Conservation (phyloP, 1,140 invertebrate genomes). For the Lysiphlebus fabarum region DNA sequence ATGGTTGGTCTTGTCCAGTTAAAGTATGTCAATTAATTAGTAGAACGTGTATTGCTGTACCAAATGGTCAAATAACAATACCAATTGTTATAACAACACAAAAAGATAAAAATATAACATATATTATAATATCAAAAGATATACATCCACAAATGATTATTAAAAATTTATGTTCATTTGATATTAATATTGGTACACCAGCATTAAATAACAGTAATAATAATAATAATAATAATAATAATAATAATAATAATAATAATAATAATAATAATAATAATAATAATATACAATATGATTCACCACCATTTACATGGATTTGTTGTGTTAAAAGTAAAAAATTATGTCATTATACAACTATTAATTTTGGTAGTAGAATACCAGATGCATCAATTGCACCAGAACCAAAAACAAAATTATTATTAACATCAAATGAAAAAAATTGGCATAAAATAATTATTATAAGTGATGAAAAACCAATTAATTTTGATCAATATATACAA, state of each 20-base stretch:
- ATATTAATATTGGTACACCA: constrained; percentile 44
- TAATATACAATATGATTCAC: constrained; percentile 36
- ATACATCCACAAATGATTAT: constrained; percentile 59
- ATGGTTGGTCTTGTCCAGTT: constrained; percentile 57
- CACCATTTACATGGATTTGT: constrained; percentile 49
- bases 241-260: no score
- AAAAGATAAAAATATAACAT: constrained; percentile 59
- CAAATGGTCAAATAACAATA: constrained; percentile 38
- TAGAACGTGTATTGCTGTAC: constrained; percentile 49
- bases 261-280: constrained; percentile 29
- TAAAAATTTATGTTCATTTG: constrained; percentile 54
- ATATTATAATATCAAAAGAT: constrained; percentile 60
- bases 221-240: no score
- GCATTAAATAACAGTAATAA: no score
- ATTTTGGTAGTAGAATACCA: constrained; percentile 43
- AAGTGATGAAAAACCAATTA: constrained; percentile 2
- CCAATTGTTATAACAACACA: constrained; percentile 56
- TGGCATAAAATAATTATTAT: constrained; percentile 16
- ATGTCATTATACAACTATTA: constrained; percentile 45
- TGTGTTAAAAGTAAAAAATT: constrained; percentile 40
- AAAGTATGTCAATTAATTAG: constrained; percentile 54
- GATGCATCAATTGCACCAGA: constrained; percentile 31
- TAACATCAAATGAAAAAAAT: constrained; percentile 24
- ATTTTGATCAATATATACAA: constrained; percentile 63
- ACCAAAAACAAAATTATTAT: constrained; percentile 28